Evolutionary conservation across 2,888 invertebrate species (phyloP), one percentile per base, ranked within the genome.

Genomic region (Lymantria dispar): DNA sequence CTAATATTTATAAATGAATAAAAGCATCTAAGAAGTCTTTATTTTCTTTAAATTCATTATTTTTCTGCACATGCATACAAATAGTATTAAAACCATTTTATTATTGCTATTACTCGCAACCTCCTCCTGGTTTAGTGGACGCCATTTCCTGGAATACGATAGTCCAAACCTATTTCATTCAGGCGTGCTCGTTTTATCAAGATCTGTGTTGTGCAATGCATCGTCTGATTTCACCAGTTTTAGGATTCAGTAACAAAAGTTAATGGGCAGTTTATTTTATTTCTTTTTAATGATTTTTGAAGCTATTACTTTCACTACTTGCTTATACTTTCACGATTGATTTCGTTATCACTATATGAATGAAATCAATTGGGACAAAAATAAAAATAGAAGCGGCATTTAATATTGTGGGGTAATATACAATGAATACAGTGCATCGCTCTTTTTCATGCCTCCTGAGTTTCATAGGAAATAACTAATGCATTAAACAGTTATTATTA

Each of bases 21-120:
- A n/a, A n/a, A n/a, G n/a, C n/a, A n/a, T n/a, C n/a, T n/a, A n/a
- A n/a, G n/a, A n/a, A n/a, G n/a, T n/a, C 3, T 22, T 22, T 22
- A 3, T 22, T 22, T 2, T 5, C 22, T 22, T 22, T 5, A 22
- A 22, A 5, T 22, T 1, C 33, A 33, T 33, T 33, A 33, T 33
- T 33, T 33, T 5, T 7, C 33, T 33, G 8, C 33, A 33, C 10
- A 33, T 10, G 47, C 43, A 47, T 51, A 51, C 47, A 46, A 47
- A 22, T 39, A 29, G 47, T 40, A 44, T 47, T 47, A 51, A 46
- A 50, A 38, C 40, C 43, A 51, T 51, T 61, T 59, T 54, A 56
- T 63, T 54, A 56, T 64, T 56, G 52, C 40, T 44, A 54, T 53
- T 54, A 56, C 52, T 52, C 52, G 43, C 42, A 45, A 58, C 33